A percentile compares a stretch with the other conserved stretches of the same genome.
Conservation (phyloP, 1,140 invertebrate species). For the Heterodera carotae region DNA sequence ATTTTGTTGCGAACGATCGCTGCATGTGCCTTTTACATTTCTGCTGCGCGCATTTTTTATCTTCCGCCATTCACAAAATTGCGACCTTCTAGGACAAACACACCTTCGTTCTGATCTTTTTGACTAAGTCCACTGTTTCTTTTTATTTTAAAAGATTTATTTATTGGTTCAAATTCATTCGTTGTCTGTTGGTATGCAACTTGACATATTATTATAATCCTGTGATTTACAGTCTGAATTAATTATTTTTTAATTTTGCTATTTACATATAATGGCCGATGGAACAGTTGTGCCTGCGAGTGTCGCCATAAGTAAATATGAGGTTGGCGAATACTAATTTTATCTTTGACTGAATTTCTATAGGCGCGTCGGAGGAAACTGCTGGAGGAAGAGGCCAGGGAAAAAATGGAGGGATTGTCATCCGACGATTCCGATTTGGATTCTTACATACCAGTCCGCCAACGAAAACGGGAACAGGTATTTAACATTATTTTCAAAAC, state of each 20-base stretch:
- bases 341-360: background rate
- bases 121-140: too few species aligned
- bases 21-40: slow-evolving; percentile 23
- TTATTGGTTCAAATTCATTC: background rate
- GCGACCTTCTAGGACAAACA: background rate
- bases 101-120: background rate
- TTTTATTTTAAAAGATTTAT: background rate
- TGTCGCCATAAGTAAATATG: slow-evolving; percentile 21
- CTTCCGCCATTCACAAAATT: slow-evolving; percentile 16
- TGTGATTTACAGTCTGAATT: background rate
- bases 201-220: background rate
- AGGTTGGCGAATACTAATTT: background rate
- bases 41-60: slow-evolving; percentile 15
- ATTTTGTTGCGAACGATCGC: slow-evolving; percentile 3
- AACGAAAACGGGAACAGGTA: slow-evolving; percentile 54
- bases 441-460: slow-evolving; percentile 43
- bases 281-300: background rate
- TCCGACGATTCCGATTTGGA: slow-evolving; percentile 49
- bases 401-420: slow-evolving; percentile 44
- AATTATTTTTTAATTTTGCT: background rate
- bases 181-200: background rate
- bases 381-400: slow-evolving; percentile 42
- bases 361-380: slow-evolving; percentile 42
- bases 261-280: slow-evolving; percentile 3
- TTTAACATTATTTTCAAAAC: slow-evolving; percentile 23